These are phyloP conservation scores for Pseudorectes ferrugineus DNA, from an alignment of 2,113 vertebrate genomes.

Conservation along the genomic window DNA sequence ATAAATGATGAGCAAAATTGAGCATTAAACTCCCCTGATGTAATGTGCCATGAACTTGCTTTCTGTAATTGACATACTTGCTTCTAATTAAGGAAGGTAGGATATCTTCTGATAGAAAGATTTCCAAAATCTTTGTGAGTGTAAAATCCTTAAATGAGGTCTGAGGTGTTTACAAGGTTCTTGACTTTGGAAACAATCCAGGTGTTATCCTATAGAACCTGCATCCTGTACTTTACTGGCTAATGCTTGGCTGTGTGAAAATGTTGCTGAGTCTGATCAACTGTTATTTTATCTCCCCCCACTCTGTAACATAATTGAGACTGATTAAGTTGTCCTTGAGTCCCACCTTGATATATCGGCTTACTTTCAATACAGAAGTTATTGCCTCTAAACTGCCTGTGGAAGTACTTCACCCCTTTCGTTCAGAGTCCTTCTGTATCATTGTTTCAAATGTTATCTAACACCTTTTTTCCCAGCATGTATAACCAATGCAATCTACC, in stretches of 20 bases:
- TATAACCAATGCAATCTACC: not conserved
- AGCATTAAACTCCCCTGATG: not conserved
- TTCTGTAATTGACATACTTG: not conserved
- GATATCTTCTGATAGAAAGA: not conserved
- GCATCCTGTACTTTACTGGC: not conserved
- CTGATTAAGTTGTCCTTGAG: slow-evolving; percentile 52
- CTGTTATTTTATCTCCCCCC: not conserved
- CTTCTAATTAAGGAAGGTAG: not conserved
- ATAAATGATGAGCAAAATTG: not conserved
- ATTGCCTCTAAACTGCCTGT: not conserved
- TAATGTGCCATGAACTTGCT: not conserved
- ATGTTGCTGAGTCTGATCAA: not conserved
- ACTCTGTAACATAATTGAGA: not conserved
- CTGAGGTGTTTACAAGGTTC: not conserved
- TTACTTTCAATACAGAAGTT: not conserved
- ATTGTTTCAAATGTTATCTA: not conserved
- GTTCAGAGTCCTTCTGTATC: not conserved
- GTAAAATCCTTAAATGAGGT: not conserved
- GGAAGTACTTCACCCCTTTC: not conserved
- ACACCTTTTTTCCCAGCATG: not conserved
- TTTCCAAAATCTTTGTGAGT: not conserved
- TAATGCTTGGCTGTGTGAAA: not conserved
- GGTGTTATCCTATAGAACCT: not conserved
- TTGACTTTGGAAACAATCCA: not conserved
- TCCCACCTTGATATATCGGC: not conserved